Base-by-base conservation (phyloP, 1,140 invertebrate species). In the Heliconius hewitsoni region DNA sequence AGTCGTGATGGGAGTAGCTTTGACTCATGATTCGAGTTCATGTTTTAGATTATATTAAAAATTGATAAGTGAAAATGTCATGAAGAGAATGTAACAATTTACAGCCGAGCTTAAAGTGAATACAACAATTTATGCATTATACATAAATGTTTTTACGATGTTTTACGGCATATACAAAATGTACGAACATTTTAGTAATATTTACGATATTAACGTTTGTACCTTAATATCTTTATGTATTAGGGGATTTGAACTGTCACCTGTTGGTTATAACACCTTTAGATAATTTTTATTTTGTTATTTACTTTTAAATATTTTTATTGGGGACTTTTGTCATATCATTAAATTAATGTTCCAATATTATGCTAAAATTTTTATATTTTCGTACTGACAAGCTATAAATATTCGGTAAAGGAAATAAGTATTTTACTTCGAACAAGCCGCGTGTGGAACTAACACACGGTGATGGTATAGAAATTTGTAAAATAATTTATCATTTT, bases 21-120 rank as follows among this genome's bases (percentile, higher is more conserved):
- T 86, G 84, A 90, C 79, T 90, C 88, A 89, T 88, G 86, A 85
- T 81, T 85, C 77, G 78, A 71, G 85, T 80, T 81, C 85, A 86
- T 85, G 82, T 84, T 85, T 81, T 77, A 79, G 80, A 82, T 73
- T 74, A 78, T 78, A 85, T 77, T 81, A 81, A 76, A 74, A 74
- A 78, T 79, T 82, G 82, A 85, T 81, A 83, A 84, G 83, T 82
- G 84, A 85, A 91, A 87, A 86, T 87, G 85, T 86, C 82, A 85
- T 78, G 87, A 86, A 88, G 85, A 83, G 83, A 86, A 83, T 83
- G 77, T 74, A 71, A 55, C 71, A 82, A 74, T 79, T 50, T 60
- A 73, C 76, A 79, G 77, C 16, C 77, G 39, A 77, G 42, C 16
- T 74, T 27, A 42, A 74, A 60, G 16, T 42, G 73, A 55, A 27